phyloP scores from a whole-genome alignment of 2,888 invertebrate genomes.

The Lasioglossum vierecki region DNA sequence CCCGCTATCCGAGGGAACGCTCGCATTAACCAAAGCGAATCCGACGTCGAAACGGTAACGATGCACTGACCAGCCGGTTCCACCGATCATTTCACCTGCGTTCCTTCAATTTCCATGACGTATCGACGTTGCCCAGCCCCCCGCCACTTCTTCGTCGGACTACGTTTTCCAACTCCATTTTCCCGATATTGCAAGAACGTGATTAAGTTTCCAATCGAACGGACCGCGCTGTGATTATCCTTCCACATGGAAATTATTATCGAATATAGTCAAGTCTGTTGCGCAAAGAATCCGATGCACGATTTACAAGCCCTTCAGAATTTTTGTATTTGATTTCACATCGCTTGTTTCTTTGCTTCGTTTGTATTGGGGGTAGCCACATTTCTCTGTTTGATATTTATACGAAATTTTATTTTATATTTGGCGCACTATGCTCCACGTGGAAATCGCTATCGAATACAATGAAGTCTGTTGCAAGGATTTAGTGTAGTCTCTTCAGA shows the following conservation, averaged over 20 bases:
- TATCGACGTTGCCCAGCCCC: slow-evolving; percentile 23
- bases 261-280: not conserved
- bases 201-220: not conserved
- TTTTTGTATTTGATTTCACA: not conserved
- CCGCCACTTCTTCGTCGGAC: not conserved
- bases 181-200: not conserved
- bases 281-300: not conserved
- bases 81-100: slow-evolving; percentile 36
- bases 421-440: no score
- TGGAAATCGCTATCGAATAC: no score
- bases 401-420: no score
- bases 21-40: slow-evolving; percentile 53
- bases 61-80: slow-evolving; percentile 20
- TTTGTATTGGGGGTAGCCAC: not conserved
- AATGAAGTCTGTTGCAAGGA: no score
- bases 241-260: not conserved
- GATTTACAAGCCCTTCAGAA: not conserved
- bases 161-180: slow-evolving; percentile 3
- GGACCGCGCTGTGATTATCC: not conserved
- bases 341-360: not conserved
- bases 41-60: slow-evolving; percentile 50
- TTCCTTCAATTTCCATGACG: not conserved
- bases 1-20: slow-evolving; percentile 44
- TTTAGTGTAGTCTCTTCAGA: not conserved
- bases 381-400: no score